phyloP scores from a whole-genome alignment of 1,140 invertebrate species.

The Penaeus vannamei region DNA sequence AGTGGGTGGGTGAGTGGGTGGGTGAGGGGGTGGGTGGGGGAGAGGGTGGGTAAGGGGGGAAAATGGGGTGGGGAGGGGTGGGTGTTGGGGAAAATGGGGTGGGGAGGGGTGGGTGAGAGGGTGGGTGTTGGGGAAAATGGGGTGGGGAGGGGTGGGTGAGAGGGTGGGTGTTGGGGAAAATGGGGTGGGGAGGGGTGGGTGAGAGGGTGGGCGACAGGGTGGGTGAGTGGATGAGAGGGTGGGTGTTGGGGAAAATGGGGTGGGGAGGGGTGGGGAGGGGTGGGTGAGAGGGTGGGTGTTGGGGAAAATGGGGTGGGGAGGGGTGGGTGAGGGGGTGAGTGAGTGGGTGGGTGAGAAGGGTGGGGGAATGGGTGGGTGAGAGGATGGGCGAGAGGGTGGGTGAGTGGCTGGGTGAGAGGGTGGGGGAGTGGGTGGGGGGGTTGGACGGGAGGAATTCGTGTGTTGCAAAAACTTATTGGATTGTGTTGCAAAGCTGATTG shows the following conservation, averaged over 20 bases:
- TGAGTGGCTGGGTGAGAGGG: too few relatives aligned
- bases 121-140: too few relatives aligned
- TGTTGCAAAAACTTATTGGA: too few relatives aligned
- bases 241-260: constrained; percentile 73
- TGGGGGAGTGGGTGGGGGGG: background rate
- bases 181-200: constrained; percentile 76
- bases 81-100: background rate
- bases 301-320: too few relatives aligned
- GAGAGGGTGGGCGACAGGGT: background rate
- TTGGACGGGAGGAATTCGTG: background rate
- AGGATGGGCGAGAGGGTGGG: background rate
- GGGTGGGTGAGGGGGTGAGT: constrained; percentile 74
- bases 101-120: constrained; percentile 76
- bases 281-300: background rate
- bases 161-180: background rate
- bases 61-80: background rate
- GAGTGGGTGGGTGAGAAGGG: background rate
- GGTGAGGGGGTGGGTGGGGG: constrained; percentile 76
- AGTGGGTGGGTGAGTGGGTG: background rate
- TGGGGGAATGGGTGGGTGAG: constrained; percentile 74
- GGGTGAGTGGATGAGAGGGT: background rate
- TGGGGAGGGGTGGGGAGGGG: constrained; percentile 69
- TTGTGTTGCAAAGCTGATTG: too few relatives aligned
- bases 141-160: too few relatives aligned
- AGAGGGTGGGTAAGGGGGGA: background rate